Percentiles rank a stretch among this genome's conserved stretches.
Evolutionary conservation across 1,140 invertebrate species (phyloP).

Genomic region (Steinernema feltiae): DNA sequence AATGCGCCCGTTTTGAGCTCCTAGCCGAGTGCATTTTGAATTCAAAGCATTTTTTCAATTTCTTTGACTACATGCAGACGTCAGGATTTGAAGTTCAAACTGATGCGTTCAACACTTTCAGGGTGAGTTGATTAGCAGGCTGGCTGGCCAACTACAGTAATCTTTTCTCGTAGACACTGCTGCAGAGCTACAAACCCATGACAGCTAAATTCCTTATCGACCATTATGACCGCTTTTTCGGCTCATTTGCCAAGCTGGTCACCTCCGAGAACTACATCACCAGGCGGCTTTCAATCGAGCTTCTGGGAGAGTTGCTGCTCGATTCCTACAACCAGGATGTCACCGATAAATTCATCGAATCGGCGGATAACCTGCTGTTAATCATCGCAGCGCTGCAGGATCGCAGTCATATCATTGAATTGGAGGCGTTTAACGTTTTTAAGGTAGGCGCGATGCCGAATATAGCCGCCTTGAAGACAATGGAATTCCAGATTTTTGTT

Average conservation of each 20-base stretch:
- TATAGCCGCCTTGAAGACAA: neutral
- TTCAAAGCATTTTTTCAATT: neutral
- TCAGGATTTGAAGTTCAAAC: neutral
- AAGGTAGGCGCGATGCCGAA: neutral
- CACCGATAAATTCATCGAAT: neutral
- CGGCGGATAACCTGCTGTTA: neutral
- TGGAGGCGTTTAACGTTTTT: neutral
- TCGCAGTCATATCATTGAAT: neutral
- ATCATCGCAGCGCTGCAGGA: neutral
- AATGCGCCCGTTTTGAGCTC: neutral
- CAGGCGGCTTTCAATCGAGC: neutral
- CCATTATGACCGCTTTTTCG: neutral
- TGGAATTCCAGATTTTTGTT: neutral
- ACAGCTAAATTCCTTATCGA: neutral
- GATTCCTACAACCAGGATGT: neutral
- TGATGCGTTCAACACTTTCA: neutral
- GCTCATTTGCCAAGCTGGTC: neutral
- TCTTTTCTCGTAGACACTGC: neutral
- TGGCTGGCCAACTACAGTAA: too few relatives aligned
- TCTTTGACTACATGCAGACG: neutral
- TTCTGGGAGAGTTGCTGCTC: neutral
- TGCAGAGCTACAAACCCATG: neutral
- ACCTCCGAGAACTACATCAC: neutral
- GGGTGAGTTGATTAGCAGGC: neutral
- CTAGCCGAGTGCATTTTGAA: neutral